Percentiles rank a stretch among this genome's conserved stretches.
phyloP scores from a whole-genome alignment of 2,797 vertebrate species.

The Sarcoramphus papa region DNA sequence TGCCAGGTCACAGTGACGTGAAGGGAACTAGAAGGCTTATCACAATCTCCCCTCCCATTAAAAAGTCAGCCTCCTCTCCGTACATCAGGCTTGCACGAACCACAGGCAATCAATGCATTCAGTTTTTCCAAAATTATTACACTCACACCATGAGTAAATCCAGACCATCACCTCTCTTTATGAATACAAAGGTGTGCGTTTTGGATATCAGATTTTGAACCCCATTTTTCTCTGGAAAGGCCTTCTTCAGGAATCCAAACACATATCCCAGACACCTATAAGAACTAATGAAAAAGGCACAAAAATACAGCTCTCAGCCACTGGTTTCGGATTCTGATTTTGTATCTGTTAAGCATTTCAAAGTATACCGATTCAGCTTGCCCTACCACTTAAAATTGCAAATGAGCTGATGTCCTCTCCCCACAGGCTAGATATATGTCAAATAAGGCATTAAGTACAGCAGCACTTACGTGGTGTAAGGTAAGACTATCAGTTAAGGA shows the following conservation, averaged over 20 bases:
- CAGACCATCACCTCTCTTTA: background rate
- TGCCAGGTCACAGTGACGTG: background rate
- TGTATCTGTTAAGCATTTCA: background rate
- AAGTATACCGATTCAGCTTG: background rate
- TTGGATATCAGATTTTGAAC: background rate
- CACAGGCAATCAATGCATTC: background rate
- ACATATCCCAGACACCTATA: background rate
- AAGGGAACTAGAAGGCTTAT: background rate
- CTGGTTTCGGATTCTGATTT: background rate
- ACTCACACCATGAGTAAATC: background rate
- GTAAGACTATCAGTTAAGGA: background rate
- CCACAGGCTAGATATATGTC: fast-evolving
- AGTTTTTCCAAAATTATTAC: background rate
- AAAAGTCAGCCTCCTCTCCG: background rate
- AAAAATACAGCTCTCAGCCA: background rate
- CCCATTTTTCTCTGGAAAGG: background rate
- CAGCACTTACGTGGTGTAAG: background rate
- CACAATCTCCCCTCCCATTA: background rate
- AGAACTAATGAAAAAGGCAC: background rate
- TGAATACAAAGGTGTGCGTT: background rate
- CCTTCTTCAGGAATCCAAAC: background rate
- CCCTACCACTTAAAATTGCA: background rate
- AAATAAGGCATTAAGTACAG: background rate
- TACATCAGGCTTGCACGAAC: background rate
- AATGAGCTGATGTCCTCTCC: background rate